A percentile compares a stretch with the other conserved stretches of the same genome.
Conservation (phyloP, 2,113 vertebrate species). For the Picathartes gymnocephalus region DNA sequence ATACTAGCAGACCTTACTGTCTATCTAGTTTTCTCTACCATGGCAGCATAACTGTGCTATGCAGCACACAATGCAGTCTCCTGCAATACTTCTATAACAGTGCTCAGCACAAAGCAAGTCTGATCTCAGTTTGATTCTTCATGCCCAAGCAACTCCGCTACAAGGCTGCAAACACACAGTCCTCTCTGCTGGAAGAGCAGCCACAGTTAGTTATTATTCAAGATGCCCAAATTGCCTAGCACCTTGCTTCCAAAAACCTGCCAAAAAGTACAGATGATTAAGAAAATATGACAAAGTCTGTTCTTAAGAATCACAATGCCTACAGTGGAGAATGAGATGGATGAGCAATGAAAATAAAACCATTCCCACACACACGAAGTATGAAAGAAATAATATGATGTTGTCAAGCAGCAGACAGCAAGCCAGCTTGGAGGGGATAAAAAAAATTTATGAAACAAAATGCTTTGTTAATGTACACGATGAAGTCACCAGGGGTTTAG, state of each 20-base stretch:
- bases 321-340: background rate
- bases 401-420: background rate
- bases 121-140: background rate
- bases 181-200: background rate
- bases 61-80: background rate
- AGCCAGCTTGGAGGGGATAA: background rate
- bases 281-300: background rate
- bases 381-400: background rate
- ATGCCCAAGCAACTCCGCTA: background rate
- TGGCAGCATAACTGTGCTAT: background rate
- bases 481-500: background rate
- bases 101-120: background rate
- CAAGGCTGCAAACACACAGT: background rate
- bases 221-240: background rate
- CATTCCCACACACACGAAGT: background rate
- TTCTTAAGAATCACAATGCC: background rate
- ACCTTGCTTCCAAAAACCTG: background rate
- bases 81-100: background rate
- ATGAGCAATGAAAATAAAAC: background rate
- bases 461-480: background rate
- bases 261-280: background rate
- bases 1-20: background rate
- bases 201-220: background rate
- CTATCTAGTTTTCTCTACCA: background rate
- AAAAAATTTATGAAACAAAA: background rate